phyloP scores from a whole-genome alignment of 2,888 invertebrate species.

The Ferdinandea cuprea region DNA sequence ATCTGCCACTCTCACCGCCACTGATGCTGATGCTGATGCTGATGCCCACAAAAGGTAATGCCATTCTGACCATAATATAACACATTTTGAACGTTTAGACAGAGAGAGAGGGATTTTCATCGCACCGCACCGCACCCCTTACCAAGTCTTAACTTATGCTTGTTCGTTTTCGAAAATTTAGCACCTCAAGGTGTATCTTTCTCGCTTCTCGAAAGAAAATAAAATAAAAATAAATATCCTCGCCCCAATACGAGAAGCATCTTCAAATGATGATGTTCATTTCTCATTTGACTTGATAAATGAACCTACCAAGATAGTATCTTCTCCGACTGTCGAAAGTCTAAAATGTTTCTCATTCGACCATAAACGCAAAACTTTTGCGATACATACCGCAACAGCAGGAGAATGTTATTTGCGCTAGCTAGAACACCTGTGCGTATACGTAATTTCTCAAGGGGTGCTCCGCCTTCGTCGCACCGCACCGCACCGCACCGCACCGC shows the following conservation, averaged over 20 bases:
- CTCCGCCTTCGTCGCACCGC: slow-evolving; percentile 33
- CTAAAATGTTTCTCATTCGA: slow-evolving; percentile 49
- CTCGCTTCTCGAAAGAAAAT: slow-evolving; percentile 42
- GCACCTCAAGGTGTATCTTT: slow-evolving; percentile 31
- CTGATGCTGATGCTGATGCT: background rate
- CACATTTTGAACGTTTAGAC: slow-evolving; percentile 42
- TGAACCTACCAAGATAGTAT: slow-evolving; percentile 64
- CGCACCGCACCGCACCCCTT: background rate
- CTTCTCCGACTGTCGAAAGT: slow-evolving; percentile 49
- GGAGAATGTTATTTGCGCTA: too few relatives aligned
- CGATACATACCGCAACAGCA: slow-evolving; percentile 47
- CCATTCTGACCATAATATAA: slow-evolving; percentile 69
- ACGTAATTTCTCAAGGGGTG: slow-evolving; percentile 69
- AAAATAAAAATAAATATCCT: slow-evolving; percentile 63
- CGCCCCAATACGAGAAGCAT: slow-evolving; percentile 49
- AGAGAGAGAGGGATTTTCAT: slow-evolving; percentile 36
- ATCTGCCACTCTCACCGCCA: slow-evolving; percentile 60
- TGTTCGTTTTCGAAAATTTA: slow-evolving; percentile 35
- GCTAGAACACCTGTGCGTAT: slow-evolving; percentile 62
- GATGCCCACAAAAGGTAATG: slow-evolving; percentile 38
- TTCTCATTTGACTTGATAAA: slow-evolving; percentile 74
- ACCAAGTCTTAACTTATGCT: slow-evolving; percentile 48
- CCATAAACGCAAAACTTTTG: slow-evolving; percentile 66
- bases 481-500: too few relatives aligned
- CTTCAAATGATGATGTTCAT: slow-evolving; percentile 73